These are phyloP conservation scores for Channa argus DNA, from an alignment of 2,113 vertebrate genomes.

Conservation along the genomic window DNA sequence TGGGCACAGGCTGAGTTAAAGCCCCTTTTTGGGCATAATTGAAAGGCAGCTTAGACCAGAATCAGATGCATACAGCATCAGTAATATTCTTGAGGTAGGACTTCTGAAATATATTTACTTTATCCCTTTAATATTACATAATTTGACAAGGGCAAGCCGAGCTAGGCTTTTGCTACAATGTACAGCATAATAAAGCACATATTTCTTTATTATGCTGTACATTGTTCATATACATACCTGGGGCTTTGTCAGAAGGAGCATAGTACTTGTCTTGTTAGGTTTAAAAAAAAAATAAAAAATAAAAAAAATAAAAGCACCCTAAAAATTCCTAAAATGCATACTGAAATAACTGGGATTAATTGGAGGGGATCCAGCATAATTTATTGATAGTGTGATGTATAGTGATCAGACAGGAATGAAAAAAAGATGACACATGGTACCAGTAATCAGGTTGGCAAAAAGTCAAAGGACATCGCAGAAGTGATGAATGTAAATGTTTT, in stretches of 20 bases:
- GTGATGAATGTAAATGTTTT: conserved; percentile 16
- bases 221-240: neutral
- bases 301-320: too few species aligned
- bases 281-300: too few species aligned
- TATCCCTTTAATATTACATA: conserved; percentile 4
- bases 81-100: neutral
- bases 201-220: neutral
- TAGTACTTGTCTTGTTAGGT: neutral
- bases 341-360: neutral
- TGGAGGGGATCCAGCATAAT: neutral
- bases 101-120: conserved; percentile 3
- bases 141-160: conserved; percentile 12
- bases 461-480: neutral
- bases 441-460: neutral
- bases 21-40: neutral
- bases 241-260: neutral
- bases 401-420: neutral
- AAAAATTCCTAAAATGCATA: neutral
- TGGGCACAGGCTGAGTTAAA: conserved; percentile 8
- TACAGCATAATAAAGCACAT: neutral
- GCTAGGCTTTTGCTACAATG: neutral
- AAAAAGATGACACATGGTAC: neutral
- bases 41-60: conserved; percentile 7
- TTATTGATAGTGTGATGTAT: neutral
- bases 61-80: too few species aligned